Evolutionary conservation across 2,797 vertebrate species (phyloP), one percentile per base, ranked within the genome.

Genomic region (Pelodytes ibericus): DNA sequence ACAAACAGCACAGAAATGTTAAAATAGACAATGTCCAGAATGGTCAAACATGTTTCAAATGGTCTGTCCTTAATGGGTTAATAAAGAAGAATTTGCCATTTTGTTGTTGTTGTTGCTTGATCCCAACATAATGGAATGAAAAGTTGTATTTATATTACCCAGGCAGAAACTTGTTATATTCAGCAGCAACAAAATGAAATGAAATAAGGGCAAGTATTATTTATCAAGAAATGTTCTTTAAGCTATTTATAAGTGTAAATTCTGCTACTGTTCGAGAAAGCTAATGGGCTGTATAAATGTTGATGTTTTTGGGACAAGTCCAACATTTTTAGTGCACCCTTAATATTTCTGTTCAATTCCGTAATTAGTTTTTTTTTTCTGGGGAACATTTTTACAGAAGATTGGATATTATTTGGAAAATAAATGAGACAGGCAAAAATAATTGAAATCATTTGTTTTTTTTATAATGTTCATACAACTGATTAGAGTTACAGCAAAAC

Each of bases 371-470:
- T 67, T 64, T 7, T 41, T 63, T 30, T 65, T 49, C 47, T 31
- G 15, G 56, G 25, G 44, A 49, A 63, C 31, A 41, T 67, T 61
- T 39, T n/a, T 51, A 53, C 61, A 72, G 44, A 44, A 41, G 59
- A 44, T 71, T 57, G 41, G 61, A 59, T 72, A 51, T 60, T 72
- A 77, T 77, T 66, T 51, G 64, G 60, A 36, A 60, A 72, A 59
- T n/a, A 53, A 69, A 77, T 49, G 75, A 66, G 68, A 72, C 60
- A 27, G 22, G 60, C 36, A 11, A 20, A 63, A 63, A 65, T 56
- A 65, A 77, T 66, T 66, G 39, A 77, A 66, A 33, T 66, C 59
- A 67, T 77, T 77, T 72, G 75, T 75, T 75, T 67, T 59, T 65
- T 60, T 61, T 41, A 53, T 60, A 61, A 75, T 62, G 73, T 60